Evolutionary conservation across 1,140 invertebrate species (phyloP).

Genomic region (Caligus rogercresseyi): DNA sequence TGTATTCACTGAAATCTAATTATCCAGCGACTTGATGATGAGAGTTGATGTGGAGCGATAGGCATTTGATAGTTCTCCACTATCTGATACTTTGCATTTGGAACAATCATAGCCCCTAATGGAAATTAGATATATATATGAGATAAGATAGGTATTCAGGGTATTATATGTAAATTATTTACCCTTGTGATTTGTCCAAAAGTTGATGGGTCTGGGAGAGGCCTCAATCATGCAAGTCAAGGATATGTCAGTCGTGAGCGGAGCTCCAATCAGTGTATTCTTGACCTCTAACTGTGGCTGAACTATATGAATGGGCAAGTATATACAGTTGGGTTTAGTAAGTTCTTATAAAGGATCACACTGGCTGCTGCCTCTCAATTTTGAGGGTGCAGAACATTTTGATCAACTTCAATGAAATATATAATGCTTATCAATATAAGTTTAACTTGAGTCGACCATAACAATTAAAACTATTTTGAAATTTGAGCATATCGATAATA

Average conservation of each 20-base stretch:
- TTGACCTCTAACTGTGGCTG: slow-evolving; percentile 67
- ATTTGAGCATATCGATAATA: too few species aligned
- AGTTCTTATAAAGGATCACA: too few species aligned
- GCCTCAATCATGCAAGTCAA: slow-evolving; percentile 76
- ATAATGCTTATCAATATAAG: too few species aligned
- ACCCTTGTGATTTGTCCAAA: slow-evolving; percentile 41
- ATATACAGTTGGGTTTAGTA: too few species aligned
- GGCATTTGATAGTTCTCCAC: slow-evolving; percentile 29
- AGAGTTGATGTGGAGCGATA: slow-evolving; percentile 65
- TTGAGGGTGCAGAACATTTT: too few species aligned
- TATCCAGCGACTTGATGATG: slow-evolving; percentile 55
- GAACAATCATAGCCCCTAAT: slow-evolving; percentile 1
- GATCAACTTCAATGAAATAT: too few species aligned
- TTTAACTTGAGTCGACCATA: too few species aligned
- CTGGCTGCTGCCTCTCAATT: too few species aligned
- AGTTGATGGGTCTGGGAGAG: slow-evolving; percentile 68
- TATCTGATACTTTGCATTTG: slow-evolving; percentile 1
- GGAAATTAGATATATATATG: too few species aligned
- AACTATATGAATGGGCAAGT: too few species aligned
- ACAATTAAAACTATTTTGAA: too few species aligned
- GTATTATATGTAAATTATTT: slow-evolving; percentile 11
- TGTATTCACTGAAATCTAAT: slow-evolving; percentile 62
- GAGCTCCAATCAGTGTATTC: slow-evolving; percentile 67
- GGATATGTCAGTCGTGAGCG: slow-evolving; percentile 59
- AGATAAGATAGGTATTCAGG: background rate